A percentile compares a stretch with the other conserved stretches of the same genome.
Evolutionary conservation across 2,797 vertebrate genomes (phyloP).

Genomic region (Sebastes umbrosus): DNA sequence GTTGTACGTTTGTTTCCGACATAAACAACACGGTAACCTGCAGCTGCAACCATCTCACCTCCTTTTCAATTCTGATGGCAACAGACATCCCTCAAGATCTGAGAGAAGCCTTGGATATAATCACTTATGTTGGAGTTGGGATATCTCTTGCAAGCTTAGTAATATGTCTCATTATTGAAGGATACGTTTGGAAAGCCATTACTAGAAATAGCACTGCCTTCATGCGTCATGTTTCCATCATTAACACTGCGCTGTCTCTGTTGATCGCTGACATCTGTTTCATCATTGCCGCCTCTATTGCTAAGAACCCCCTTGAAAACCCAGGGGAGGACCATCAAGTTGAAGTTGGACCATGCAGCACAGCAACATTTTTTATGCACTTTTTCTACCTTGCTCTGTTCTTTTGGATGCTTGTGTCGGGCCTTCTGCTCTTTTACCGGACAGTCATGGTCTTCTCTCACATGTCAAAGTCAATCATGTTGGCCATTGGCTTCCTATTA

Average conservation of each 20-base stretch:
- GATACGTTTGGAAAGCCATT: slow-evolving; percentile 87
- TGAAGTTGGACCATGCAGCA: slow-evolving; percentile 71
- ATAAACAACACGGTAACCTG: slow-evolving; percentile 42
- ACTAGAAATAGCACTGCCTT: slow-evolving; percentile 90
- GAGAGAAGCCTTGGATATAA: slow-evolving; percentile 62
- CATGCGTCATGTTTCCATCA: slow-evolving; percentile 89
- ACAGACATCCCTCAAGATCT: slow-evolving; percentile 26
- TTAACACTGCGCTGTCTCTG: slow-evolving; percentile 89
- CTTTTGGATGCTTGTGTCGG: slow-evolving; percentile 94
- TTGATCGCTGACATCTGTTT: slow-evolving; percentile 91
- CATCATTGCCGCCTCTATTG: slow-evolving; percentile 79
- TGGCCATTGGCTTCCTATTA: slow-evolving; percentile 82
- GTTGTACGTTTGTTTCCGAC: slow-evolving; percentile 70
- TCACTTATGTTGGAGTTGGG: slow-evolving; percentile 88
- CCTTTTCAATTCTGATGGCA: slow-evolving; percentile 94
- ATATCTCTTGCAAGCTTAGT: slow-evolving; percentile 88
- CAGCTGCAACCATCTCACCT: slow-evolving; percentile 86
- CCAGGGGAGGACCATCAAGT: slow-evolving; percentile 28
- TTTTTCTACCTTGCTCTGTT: slow-evolving; percentile 93
- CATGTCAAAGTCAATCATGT: slow-evolving; percentile 86
- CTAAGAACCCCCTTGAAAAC: slow-evolving; percentile 41
- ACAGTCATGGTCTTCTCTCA: slow-evolving; percentile 89
- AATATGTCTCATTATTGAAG: slow-evolving; percentile 88
- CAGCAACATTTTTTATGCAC: slow-evolving; percentile 91
- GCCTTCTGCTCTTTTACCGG: slow-evolving; percentile 90